Percentiles rank a stretch among this genome's conserved stretches.
phyloP scores from a whole-genome alignment of 2,797 vertebrate species.

The Eupleurogrammus muticus region DNA sequence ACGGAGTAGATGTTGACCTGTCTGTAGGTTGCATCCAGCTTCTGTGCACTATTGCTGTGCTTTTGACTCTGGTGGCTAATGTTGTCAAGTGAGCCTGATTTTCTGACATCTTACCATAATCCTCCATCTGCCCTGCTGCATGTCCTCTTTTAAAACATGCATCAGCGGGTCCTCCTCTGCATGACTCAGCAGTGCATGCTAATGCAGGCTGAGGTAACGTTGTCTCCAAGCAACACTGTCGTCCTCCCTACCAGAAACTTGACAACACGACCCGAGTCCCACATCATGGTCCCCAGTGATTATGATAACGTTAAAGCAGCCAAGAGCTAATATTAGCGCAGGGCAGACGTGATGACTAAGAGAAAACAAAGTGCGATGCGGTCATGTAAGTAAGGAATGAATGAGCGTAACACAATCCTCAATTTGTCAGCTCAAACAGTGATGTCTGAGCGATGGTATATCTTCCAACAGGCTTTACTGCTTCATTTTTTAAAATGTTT shows the following conservation, averaged over 20 bases:
- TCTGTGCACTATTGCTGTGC: slow-evolving; percentile 26
- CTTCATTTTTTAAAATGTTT: too few relatives aligned
- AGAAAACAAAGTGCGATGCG: slow-evolving; percentile 12
- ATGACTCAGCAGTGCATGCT: slow-evolving; percentile 76
- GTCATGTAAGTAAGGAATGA: slow-evolving; percentile 18
- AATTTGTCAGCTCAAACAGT: slow-evolving; percentile 7
- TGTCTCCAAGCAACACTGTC: slow-evolving; percentile 69
- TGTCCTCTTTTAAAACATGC: slow-evolving; percentile 62
- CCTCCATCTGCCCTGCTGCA: slow-evolving; percentile 66
- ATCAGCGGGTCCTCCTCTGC: slow-evolving; percentile 51
- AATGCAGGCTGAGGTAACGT: slow-evolving; percentile 70
- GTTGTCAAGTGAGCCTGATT: slow-evolving; percentile 52
- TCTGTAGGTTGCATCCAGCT: slow-evolving; percentile 6
- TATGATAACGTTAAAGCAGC: slow-evolving; percentile 20
- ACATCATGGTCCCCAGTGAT: slow-evolving; percentile 29
- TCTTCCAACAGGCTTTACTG: slow-evolving; percentile 8
- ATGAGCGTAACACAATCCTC: slow-evolving; percentile 2
- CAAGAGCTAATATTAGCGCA: not conserved
- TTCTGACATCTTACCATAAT: slow-evolving; percentile 60
- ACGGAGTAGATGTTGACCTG: not conserved
- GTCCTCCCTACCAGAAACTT: slow-evolving; percentile 46
- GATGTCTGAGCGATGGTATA: not conserved
- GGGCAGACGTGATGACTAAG: slow-evolving; percentile 20
- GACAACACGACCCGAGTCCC: slow-evolving; percentile 30
- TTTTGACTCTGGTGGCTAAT: slow-evolving; percentile 46